Base-by-base conservation (phyloP, 2,113 vertebrate genomes). In the Lasiurus cinereus region DNA sequence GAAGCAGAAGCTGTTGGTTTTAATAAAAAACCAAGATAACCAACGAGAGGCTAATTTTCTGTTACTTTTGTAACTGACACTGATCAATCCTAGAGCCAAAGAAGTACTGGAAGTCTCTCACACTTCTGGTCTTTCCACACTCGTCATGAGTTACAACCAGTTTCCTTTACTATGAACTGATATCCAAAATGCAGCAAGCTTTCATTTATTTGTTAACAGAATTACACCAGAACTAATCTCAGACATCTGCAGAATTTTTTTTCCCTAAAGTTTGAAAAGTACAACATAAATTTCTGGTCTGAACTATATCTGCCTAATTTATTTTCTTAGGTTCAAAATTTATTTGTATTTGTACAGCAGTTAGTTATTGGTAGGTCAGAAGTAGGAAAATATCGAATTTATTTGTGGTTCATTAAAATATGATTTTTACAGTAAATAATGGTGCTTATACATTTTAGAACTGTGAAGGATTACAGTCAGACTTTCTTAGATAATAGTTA, bases 401-500 rank as follows among this genome's bases (percentile, higher is more conserved):
- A 89, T 46, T 84, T 90, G 48, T 52, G 11, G n/a, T 66, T 87
- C 39, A 90, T 67, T 56, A 80, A 83, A 83, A 80, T 80, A 50
- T 93, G n/a, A 85, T 46, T 93, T 94, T 96, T 88, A 82, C 8
- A 84, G 69, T 87, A 91, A 96, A 56, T 39, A 64, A 64, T 80
- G 33, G 43, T 90, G 9, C 39, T 90, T 62, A 70, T 73, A 69
- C 3, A 86, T 62, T 93, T 86, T 91, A 77, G 77, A 94, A 62
- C 48, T 78, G 7, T 94, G 62, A 96, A 85, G 33, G 36, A 70
- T 59, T 85, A 85, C 6, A 93, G 56, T 56, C 36, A 90, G 54
- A 85, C 73, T 83, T 90, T 69, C 73, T 80, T 78, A 66, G 29
- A 33, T 66, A 67, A 67, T n/a, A 74, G 27, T 64, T 54, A 29